Conservation (phyloP, 2,888 invertebrate species). For the Entomobrya multifasciata region DNA sequence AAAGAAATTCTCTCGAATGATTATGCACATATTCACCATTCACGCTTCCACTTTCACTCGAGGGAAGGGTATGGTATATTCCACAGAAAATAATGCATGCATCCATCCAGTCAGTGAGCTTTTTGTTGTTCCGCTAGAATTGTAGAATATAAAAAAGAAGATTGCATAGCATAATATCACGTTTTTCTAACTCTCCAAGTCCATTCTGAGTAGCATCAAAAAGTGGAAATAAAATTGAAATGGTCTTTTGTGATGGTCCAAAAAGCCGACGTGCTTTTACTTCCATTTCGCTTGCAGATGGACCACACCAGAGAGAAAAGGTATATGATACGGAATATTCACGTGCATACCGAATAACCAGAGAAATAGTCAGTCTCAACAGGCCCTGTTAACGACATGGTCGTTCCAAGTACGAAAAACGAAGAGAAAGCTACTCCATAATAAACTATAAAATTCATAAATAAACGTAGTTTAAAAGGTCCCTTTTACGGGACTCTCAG, state of each 20-base stretch:
- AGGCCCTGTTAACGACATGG: constrained; percentile 28
- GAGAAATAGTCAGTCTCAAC: background rate
- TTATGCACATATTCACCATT: constrained; percentile 56
- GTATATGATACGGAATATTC: background rate
- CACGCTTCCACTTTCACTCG: constrained; percentile 39
- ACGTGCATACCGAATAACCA: background rate
- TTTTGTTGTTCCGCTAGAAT: constrained; percentile 42
- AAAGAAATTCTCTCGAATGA: constrained; percentile 37
- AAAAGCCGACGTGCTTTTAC: constrained; percentile 26
- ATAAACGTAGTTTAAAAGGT: constrained; percentile 22
- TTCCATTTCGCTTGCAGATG: background rate
- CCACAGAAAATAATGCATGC: constrained; percentile 24
- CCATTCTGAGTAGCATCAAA: constrained; percentile 37
- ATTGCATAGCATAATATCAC: constrained; percentile 36
- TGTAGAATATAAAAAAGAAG: constrained; percentile 50
- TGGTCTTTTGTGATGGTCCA: constrained; percentile 49
- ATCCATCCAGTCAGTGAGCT: constrained; percentile 48
- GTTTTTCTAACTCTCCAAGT: constrained; percentile 19
- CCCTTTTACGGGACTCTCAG: background rate
- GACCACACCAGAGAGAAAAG: background rate
- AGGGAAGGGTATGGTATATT: background rate
- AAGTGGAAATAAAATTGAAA: constrained; percentile 61
- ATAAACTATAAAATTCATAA: constrained; percentile 37
- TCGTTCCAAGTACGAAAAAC: constrained; percentile 4
- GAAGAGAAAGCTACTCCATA: constrained; percentile 14